phyloP scores from a whole-genome alignment of 2,113 vertebrate species.

The Tapirus terrestris region DNA sequence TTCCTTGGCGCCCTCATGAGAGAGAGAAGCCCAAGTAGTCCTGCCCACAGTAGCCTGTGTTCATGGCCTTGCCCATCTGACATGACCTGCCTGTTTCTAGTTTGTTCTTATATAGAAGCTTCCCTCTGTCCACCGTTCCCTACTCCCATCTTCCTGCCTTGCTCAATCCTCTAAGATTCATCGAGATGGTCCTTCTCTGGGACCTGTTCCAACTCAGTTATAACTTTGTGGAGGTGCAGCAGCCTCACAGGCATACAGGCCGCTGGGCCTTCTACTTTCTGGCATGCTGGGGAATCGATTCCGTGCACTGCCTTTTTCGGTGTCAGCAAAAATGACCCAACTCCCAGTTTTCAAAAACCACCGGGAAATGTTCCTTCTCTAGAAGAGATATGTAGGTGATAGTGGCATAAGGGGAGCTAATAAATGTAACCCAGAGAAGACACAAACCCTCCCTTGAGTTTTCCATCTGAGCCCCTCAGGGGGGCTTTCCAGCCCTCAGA shows the following conservation, averaged over 20 bases:
- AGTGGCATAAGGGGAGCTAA: neutral
- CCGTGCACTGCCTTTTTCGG: neutral
- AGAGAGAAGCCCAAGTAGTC: neutral
- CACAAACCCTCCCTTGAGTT: constrained; percentile 5
- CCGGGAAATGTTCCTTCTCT: neutral
- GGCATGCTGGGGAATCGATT: neutral
- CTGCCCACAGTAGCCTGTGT: neutral
- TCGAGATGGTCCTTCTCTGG: neutral
- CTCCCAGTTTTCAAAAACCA: constrained; percentile 26
- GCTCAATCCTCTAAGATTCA: neutral
- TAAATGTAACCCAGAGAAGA: neutral
- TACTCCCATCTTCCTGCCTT: neutral
- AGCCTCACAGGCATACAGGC: neutral
- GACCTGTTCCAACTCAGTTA: neutral
- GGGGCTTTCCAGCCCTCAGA: constrained; percentile 22
- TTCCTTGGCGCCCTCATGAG: neutral
- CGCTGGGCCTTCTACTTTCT: neutral
- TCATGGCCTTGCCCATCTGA: neutral
- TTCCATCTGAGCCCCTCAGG: neutral
- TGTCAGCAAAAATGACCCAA: constrained; percentile 55
- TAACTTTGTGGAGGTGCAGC: neutral
- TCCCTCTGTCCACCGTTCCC: neutral
- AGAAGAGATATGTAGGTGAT: neutral
- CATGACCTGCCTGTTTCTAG: neutral
- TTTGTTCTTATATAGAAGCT: neutral